phyloP scores from a whole-genome alignment of 1,140 invertebrate genomes.

The Zelostemma sp. region DNA sequence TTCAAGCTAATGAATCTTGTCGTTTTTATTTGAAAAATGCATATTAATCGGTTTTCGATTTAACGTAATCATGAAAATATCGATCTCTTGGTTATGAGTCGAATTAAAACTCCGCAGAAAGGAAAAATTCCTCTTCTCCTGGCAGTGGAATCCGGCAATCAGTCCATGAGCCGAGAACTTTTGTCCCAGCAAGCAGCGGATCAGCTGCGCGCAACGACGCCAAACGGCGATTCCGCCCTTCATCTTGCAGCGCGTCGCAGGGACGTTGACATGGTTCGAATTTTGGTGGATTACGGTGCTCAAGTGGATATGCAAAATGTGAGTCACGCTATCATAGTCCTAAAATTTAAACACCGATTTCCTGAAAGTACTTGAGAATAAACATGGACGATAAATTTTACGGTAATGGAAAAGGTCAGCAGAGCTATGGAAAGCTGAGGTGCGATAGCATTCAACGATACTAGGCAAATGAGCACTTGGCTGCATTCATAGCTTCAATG shows the following conservation, averaged over 20 bases:
- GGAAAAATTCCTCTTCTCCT: constrained; percentile 94
- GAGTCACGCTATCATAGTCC: constrained; percentile 55
- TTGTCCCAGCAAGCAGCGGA: constrained; percentile 86
- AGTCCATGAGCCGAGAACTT: constrained; percentile 92
- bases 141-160: constrained; percentile 93
- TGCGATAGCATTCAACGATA: constrained; percentile 25
- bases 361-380: constrained; percentile 25
- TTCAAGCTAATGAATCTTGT: too few relatives aligned
- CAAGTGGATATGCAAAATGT: constrained; percentile 91
- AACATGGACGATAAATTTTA: constrained; percentile 25
- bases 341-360: constrained; percentile 9
- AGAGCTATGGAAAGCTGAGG: constrained; percentile 11
- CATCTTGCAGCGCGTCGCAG: constrained; percentile 90
- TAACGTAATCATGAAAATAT: too few relatives aligned
- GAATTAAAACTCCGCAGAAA: constrained; percentile 84
- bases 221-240: constrained; percentile 88
- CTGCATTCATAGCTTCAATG: constrained; percentile 1
- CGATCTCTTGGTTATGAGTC: too few relatives aligned
- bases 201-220: constrained; percentile 80
- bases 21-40: too few relatives aligned
- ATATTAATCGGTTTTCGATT: too few relatives aligned
- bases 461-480: neutral
- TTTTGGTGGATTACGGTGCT: constrained; percentile 93
- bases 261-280: constrained; percentile 92
- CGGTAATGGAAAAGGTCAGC: constrained; percentile 34